Evolutionary conservation across 2,113 vertebrate species (phyloP), one percentile per base, ranked within the genome.

Genomic region (Apteryx mantelli): DNA sequence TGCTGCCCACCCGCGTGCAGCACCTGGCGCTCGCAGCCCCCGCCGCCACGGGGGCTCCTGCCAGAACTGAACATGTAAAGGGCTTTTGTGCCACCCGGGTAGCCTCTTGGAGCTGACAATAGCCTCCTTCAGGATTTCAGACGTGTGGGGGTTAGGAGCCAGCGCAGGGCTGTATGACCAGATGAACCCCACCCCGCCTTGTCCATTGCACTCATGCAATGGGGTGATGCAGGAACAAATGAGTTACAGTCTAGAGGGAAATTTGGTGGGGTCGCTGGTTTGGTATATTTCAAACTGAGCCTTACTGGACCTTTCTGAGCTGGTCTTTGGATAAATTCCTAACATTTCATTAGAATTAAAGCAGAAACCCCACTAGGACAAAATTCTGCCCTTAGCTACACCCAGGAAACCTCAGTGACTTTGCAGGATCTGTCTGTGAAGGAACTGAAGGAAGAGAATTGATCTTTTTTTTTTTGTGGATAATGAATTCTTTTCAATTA

Each of bases 401-500:
- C 12, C 13, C 7, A 1, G 42, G 11, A 44, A 64, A 53, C 3
- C 3, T 34, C 13, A 38, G 0, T 0, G 48, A 53, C 0, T 1
- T 26, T 55, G 24, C 55, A 82, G n/a, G n/a, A 38, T 58, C 53
- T 69, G 22, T 38, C 36, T n/a, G 21, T 2, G 1, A 61, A 89
- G n/a, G 36, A 36, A 74, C 24, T 19, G 70, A 91, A 75, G 40
- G 11, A 61, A 81, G 5, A 71, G n/a, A 38, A 44, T 56, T 60
- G 8, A 1, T 44, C 13, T 38, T 38, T 25, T 61, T 32, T 74
- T 61, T 36, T 13, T 15, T 36, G 24, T 34, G 18, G 28, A n/a
- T 64, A 78, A 84, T 44, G 25, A 83, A 69, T 94, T 93, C 5
- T 73, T 87, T 73, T 77, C 58, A 86, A 90, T 86, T 93, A 86